Evolutionary conservation across 2,888 invertebrate genomes (phyloP).

Genomic region (Notodonta ziczac): DNA sequence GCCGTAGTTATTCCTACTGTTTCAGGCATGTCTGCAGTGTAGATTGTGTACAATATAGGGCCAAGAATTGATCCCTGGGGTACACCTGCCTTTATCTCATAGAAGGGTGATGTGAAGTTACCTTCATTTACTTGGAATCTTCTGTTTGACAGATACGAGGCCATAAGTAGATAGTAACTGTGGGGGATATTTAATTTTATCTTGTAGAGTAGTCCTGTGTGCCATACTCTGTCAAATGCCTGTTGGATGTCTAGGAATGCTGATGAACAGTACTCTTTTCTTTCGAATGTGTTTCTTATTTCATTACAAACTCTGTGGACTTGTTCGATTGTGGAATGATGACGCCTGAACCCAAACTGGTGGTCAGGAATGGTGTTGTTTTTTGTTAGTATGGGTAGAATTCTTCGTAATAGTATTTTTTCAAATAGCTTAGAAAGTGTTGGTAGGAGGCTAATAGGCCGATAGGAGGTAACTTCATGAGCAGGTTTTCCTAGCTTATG

Average conservation of each 20-base stretch:
- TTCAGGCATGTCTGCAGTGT: constrained; percentile 17
- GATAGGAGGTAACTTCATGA: background rate
- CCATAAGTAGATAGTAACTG: constrained; percentile 7
- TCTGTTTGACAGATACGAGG: constrained; percentile 16
- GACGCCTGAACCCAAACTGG: too few species aligned
- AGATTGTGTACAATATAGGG: constrained; percentile 18
- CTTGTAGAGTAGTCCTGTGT: constrained; percentile 22
- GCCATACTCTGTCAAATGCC: constrained; percentile 27
- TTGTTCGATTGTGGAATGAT: too few species aligned
- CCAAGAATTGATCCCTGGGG: constrained; percentile 27
- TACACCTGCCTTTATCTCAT: constrained; percentile 19
- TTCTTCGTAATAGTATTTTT: too few species aligned
- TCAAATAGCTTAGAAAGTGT: too few species aligned
- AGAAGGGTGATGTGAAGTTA: constrained; percentile 3
- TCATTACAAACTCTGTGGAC: too few species aligned
- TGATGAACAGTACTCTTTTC: constrained; percentile 5
- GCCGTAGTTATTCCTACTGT: background rate
- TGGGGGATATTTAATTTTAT: constrained; percentile 16
- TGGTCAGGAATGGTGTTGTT: too few species aligned
- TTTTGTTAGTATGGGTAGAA: too few species aligned
- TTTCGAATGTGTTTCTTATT: too few species aligned
- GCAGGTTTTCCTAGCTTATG: constrained; percentile 4
- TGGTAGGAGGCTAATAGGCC: background rate
- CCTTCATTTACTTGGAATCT: constrained; percentile 14
- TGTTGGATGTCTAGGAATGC: constrained; percentile 4